Evolutionary conservation across 2,113 vertebrate genomes (phyloP), one percentile per base, ranked within the genome.

Genomic region (Gasterosteus nipponicus): DNA sequence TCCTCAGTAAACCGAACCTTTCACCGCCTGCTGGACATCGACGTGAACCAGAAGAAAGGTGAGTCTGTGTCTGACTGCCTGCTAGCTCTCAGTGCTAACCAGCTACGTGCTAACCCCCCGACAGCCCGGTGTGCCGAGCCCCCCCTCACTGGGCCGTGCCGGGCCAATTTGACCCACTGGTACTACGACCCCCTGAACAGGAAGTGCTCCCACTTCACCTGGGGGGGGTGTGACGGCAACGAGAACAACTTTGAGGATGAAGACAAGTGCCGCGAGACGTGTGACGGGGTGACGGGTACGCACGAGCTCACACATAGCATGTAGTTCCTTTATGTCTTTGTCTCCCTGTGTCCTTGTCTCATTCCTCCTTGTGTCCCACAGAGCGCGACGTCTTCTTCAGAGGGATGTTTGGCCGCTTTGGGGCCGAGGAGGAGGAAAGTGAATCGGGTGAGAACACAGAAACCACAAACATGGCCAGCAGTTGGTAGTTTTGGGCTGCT

Each of bases 181-280:
- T 99, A 95, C 90, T 99, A 97, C 61, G 94, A 98, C 89, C 96
- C 97, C 0, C 91, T 95, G 79, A 73, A 74, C 3, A 89, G 81
- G 68, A 91, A 79, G 75, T 99, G 98, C 2, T 84, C 86, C 42
- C 89, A 84, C 16, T 99, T 99, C 89, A 97, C 95, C 12, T 99
- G 93, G 0, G 97, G 98, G 0, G 98, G 98, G 71, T 99, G 98
- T 46, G 73, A 92, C 0, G 94, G 93, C 46, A 98, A 96, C 77
- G 77, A 78, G 2, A 99, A 99, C 94, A 97, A 96, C 88, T 98
- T 99, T 41, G 72, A 91, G 16, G 31, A 85, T 0, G 89, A 96
- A 62, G 53, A 90, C 0, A 73, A 77, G 11, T 99, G 98, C 76
- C 89, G 91, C 4, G 42, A 88, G 1, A 85, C 81, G 0, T 99